Conservation (phyloP, 2,888 invertebrate genomes). For the Aquatica leii region DNA sequence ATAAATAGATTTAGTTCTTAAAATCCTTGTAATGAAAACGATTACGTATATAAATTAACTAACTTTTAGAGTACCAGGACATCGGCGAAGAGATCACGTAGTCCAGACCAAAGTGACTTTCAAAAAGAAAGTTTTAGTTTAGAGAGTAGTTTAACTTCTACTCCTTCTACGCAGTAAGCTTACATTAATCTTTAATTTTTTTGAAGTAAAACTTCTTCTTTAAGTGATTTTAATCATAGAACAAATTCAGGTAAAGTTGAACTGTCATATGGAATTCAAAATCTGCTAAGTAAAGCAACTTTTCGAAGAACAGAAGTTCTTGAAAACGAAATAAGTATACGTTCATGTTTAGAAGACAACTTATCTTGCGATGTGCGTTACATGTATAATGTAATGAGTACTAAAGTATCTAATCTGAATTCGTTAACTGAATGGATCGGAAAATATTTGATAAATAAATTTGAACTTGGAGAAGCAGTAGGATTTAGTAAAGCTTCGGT, state of each 20-base stretch:
- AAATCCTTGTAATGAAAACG: too few species aligned
- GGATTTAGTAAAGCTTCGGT: conserved; percentile 26
- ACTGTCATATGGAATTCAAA: conserved; percentile 43
- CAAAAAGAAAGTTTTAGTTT: background rate
- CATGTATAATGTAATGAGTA: conserved; percentile 65
- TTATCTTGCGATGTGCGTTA: conserved; percentile 50
- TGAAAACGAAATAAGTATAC: conserved; percentile 20
- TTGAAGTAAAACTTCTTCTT: too few species aligned
- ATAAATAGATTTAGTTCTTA: too few species aligned
- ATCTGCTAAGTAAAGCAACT: conserved; percentile 10
- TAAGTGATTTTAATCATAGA: conserved; percentile 40
- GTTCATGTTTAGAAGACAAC: conserved; percentile 23
- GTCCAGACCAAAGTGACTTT: background rate
- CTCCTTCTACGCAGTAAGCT: background rate
- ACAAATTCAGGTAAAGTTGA: conserved; percentile 70
- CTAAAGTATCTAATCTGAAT: conserved; percentile 59
- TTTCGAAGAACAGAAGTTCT: conserved; percentile 16
- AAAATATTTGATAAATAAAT: conserved; percentile 49
- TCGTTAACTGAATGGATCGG: conserved; percentile 56
- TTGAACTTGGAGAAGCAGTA: conserved; percentile 48
- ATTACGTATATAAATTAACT: too few species aligned
- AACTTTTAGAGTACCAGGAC: background rate
- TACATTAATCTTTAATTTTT: too few species aligned
- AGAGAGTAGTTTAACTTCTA: background rate
- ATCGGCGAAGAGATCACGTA: background rate